Percentiles rank a stretch among this genome's conserved stretches.
Conservation (phyloP, 2,797 vertebrate genomes). For the Alca torda region DNA sequence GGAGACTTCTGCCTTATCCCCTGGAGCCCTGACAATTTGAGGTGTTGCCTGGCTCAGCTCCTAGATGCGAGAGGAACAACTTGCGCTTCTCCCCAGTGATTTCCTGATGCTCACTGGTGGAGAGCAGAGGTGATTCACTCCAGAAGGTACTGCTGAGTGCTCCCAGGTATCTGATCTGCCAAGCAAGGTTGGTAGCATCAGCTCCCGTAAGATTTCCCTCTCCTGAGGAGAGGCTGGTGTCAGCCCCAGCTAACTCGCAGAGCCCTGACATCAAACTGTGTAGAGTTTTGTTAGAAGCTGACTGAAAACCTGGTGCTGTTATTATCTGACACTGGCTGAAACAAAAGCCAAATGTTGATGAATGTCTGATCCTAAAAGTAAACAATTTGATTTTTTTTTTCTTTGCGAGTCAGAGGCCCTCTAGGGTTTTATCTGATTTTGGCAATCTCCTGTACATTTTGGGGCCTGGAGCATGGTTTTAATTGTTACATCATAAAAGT, state of each 20-base stretch:
- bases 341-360: constrained; percentile 70
- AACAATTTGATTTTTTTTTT: constrained; percentile 63
- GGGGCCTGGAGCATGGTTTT: constrained; percentile 72
- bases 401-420: constrained; percentile 63
- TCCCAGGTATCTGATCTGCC: not conserved
- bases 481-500: constrained; percentile 75
- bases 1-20: constrained; percentile 27
- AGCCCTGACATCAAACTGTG: not conserved
- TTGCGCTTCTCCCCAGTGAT: not conserved
- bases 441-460: constrained; percentile 62
- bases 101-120: not conserved
- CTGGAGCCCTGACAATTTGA: not conserved
- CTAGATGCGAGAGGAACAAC: not conserved
- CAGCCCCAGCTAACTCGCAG: not conserved
- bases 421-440: constrained; percentile 67
- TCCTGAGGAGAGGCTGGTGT: not conserved
- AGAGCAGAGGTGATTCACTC: not conserved
- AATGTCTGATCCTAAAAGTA: constrained; percentile 69
- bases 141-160: not conserved
- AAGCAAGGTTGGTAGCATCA: not conserved
- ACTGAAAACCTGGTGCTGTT: constrained; percentile 51
- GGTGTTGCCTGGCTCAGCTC: constrained; percentile 41
- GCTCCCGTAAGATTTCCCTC: not conserved
- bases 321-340: constrained; percentile 63
- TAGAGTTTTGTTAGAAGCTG: constrained; percentile 1